Base-by-base conservation (phyloP, 2,888 invertebrate genomes). In the Selenia dentaria region DNA sequence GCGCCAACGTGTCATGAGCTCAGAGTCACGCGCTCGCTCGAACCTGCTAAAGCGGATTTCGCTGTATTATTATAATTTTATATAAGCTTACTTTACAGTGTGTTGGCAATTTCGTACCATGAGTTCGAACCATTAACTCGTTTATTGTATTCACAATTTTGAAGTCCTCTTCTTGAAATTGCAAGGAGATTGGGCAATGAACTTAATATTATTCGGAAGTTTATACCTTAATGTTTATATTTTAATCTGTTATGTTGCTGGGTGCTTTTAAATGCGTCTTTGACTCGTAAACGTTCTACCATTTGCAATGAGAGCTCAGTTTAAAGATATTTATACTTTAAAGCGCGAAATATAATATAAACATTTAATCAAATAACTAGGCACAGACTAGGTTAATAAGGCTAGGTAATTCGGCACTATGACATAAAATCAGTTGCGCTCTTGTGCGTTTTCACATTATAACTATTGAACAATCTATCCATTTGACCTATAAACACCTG, bases 61-160 rank as follows among this genome's bases (percentile, higher is more conserved):
- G 62, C 64, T 70, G 68, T 70, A 70, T 78, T 75, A 79, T 76
- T 76, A 78, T 75, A 68, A 79, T 79, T 80, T 79, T 67, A 67
- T 66, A 70, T 66, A 70, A 64, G 64, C 57, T 53, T 50, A 57
- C 54, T 56, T 63, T 56, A 50, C 54, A 56, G 45, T 56, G 50
- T 55, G 57, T 56, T 48, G 50, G 53, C 53, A 54, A 52, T 53
- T 56, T 55, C 45, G 50, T 38, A 50, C 38, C 42, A 42, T 51
- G 48, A 49, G 51, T 56, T 52, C 39, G 51, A 51, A 49, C 57
- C 60, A 63, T 66, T 59, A 52, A 60, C 37, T 44, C 39, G 29
- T 51, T 53, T 53, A 45, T 48, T 48, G 38, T 41, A 44, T 47
- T 44, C 48, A 36, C 35, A 39, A 29, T 39, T 45, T 50, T 25